Evolutionary conservation across 2,888 invertebrate species (phyloP).

Genomic region (Latrodectus hesperus): DNA sequence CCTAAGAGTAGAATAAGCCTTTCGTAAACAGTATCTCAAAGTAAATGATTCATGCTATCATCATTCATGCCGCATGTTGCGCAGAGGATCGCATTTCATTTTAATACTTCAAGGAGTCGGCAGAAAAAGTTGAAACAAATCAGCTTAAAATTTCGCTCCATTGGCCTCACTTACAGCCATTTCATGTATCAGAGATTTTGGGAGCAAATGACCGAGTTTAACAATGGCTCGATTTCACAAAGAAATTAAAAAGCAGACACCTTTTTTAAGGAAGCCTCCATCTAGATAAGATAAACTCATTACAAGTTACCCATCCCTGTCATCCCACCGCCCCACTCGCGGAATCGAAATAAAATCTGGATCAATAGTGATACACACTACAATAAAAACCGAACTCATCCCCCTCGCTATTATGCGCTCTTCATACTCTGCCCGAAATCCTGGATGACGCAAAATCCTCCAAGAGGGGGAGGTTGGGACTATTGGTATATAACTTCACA

Average conservation of each 20-base stretch:
- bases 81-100: too few relatives aligned
- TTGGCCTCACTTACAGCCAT: too few relatives aligned
- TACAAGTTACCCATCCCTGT: slow-evolving; percentile 13
- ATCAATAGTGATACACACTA: slow-evolving; percentile 44
- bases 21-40: too few relatives aligned
- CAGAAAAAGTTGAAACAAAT: too few relatives aligned
- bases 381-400: slow-evolving; percentile 40
- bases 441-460: slow-evolving; percentile 55
- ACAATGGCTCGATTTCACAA: too few relatives aligned
- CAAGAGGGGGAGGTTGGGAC: slow-evolving; percentile 1
- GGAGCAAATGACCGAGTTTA: too few relatives aligned
- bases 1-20: too few relatives aligned
- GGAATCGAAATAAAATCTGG: slow-evolving; percentile 55
- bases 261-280: background rate
- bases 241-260: background rate
- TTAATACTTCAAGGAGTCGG: too few relatives aligned
- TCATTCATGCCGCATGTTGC: too few relatives aligned
- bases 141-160: too few relatives aligned
- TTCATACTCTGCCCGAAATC: background rate
- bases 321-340: slow-evolving; percentile 1
- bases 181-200: too few relatives aligned
- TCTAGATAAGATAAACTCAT: slow-evolving; percentile 58
- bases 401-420: slow-evolving; percentile 1
- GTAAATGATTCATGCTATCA: too few relatives aligned
- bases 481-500: slow-evolving; percentile 30